These are phyloP conservation scores for Malurus elegans DNA, from an alignment of 2,113 vertebrate genomes.

Conservation along the genomic window DNA sequence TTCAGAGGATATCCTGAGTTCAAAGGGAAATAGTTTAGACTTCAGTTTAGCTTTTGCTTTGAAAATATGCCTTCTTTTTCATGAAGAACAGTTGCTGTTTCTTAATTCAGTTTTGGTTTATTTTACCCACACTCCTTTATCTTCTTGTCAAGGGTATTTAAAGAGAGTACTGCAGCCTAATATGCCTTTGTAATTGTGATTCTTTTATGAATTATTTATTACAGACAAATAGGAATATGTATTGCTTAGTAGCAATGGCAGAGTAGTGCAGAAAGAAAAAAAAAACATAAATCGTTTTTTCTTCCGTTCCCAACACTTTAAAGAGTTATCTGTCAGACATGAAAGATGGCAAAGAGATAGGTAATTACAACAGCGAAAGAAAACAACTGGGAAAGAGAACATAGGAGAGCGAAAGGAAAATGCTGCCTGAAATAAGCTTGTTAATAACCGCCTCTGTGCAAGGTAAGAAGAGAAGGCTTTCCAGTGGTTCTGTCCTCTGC, in stretches of 20 bases:
- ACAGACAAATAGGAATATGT: not conserved
- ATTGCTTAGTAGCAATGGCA: not conserved
- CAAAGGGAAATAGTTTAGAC: not conserved
- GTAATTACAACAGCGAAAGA: slow-evolving; percentile 11
- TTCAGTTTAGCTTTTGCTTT: not conserved
- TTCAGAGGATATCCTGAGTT: not conserved
- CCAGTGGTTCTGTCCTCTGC: not conserved
- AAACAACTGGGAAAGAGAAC: slow-evolving; percentile 3
- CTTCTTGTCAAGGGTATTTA: slow-evolving; percentile 10
- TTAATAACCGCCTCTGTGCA: not conserved
- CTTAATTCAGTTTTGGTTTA: not conserved
- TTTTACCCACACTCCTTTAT: not conserved
- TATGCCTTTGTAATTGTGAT: not conserved
- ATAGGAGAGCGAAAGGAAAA: slow-evolving; percentile 17
- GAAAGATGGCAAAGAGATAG: slow-evolving; percentile 45
- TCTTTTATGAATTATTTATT: slow-evolving; percentile 16
- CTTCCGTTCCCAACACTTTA: slow-evolving; percentile 37
- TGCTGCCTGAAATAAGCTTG: not conserved
- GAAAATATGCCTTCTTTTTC: not conserved
- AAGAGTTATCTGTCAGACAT: slow-evolving; percentile 29
- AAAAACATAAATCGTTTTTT: slow-evolving; percentile 29
- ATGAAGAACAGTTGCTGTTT: not conserved
- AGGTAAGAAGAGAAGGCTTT: not conserved
- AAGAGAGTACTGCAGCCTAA: not conserved
- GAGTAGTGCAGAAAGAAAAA: not conserved